A percentile compares a stretch with the other conserved stretches of the same genome.
Conservation (phyloP, 2,888 invertebrate genomes). For the Candidula unifasciata region DNA sequence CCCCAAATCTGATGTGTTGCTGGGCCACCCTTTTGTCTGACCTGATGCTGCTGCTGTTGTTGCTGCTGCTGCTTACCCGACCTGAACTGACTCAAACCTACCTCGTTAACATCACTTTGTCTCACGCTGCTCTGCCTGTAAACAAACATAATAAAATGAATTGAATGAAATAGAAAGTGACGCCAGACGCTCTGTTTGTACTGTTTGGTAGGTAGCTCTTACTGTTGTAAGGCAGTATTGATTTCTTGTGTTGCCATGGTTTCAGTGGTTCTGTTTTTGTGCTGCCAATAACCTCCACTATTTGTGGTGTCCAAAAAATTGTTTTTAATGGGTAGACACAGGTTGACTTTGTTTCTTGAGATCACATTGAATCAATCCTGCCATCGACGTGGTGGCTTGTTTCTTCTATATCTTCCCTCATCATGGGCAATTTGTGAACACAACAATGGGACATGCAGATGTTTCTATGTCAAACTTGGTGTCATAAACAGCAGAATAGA, state of each 20-base stretch:
- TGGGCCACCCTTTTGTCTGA: conserved; percentile 51
- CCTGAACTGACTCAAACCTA: conserved; percentile 50
- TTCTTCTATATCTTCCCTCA: no score
- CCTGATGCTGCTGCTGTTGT: conserved; percentile 33
- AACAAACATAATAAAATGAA: conserved; percentile 24
- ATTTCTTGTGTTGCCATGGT: not conserved
- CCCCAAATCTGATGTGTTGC: conserved; percentile 49
- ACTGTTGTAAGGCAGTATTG: not conserved
- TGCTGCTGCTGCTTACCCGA: conserved; percentile 51
- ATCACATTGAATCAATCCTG: no score
- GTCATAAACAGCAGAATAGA: no score
- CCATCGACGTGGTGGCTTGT: no score
- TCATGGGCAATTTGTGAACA: no score
- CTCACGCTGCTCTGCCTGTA: conserved; percentile 51
- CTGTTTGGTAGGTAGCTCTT: conserved; percentile 97
- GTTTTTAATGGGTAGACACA: no score
- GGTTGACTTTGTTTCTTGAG: no score
- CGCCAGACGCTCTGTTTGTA: conserved; percentile 99
- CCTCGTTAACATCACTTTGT: conserved; percentile 46
- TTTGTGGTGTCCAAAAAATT: not conserved
- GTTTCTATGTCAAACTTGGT: no score
- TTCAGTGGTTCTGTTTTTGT: not conserved
- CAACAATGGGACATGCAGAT: no score
- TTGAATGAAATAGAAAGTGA: conserved; percentile 92
- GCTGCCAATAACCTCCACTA: not conserved